Percentiles rank a stretch among this genome's conserved stretches.
These are phyloP conservation scores for Greenwoodochromis staneri DNA, from an alignment of 2,113 vertebrate species.

Conservation along the genomic window DNA sequence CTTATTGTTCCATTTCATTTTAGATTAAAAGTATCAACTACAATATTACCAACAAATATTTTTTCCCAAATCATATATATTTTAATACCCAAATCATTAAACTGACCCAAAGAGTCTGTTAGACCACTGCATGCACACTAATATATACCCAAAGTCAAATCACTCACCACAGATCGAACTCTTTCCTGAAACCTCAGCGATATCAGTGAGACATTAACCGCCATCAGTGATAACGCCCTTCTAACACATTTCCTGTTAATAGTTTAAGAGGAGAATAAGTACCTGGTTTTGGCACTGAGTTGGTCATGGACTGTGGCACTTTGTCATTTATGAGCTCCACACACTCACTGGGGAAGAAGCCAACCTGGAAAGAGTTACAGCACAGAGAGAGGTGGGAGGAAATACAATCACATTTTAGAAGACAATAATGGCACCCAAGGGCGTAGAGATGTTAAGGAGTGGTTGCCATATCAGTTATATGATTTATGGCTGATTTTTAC, in stretches of 20 bases:
- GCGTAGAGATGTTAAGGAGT: not conserved
- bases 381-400: not conserved
- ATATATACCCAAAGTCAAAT: not conserved
- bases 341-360: constrained; percentile 97
- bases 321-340: constrained; percentile 98
- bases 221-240: not conserved
- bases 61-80: not conserved
- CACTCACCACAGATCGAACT: not conserved
- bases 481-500: not conserved
- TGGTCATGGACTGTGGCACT: constrained; percentile 95
- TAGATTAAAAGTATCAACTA: not conserved
- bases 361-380: constrained; percentile 74
- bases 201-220: not conserved
- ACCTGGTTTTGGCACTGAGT: constrained; percentile 97
- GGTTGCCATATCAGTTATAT: not conserved
- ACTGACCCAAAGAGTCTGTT: not conserved
- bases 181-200: not conserved
- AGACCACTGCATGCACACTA: not conserved
- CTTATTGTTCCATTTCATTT: not conserved
- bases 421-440: not conserved
- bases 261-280: constrained; percentile 1
- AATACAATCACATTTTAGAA: not conserved
- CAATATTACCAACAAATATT: too few relatives aligned
- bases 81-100: not conserved
- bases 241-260: not conserved